Evolutionary conservation across 2,113 vertebrate species (phyloP).

Genomic region (Hydropotes inermis): DNA sequence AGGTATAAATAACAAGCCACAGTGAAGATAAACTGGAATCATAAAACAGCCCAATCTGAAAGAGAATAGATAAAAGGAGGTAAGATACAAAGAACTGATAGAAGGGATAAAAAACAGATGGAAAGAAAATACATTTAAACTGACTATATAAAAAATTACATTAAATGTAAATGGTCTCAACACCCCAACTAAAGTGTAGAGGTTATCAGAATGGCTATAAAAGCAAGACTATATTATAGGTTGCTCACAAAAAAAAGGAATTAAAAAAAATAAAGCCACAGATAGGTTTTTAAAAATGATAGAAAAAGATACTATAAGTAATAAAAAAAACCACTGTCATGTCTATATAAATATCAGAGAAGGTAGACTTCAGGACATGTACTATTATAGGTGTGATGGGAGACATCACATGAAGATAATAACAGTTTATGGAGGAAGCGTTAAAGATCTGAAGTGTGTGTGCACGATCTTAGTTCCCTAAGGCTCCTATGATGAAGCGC

Average conservation of each 20-base stretch:
- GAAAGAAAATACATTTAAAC: background rate
- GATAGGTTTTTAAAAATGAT: background rate
- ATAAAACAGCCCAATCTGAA: background rate
- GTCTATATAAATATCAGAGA: background rate
- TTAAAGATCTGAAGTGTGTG: background rate
- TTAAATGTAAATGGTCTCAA: background rate
- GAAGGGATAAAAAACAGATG: background rate
- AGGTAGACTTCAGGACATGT: background rate
- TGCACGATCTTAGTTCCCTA: background rate
- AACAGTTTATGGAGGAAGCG: background rate
- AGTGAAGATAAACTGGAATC: background rate
- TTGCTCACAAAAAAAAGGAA: background rate
- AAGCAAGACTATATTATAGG: background rate
- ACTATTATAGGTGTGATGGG: background rate
- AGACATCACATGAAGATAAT: background rate
- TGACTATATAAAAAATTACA: background rate
- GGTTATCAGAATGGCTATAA: background rate
- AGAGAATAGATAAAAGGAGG: background rate
- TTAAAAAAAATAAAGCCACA: background rate
- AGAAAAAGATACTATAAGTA: background rate
- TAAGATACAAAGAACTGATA: background rate
- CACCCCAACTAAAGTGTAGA: background rate
- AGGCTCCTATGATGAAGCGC: background rate
- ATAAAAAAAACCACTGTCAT: background rate
- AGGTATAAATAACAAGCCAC: background rate